These are phyloP conservation scores for Andricus grossulariae DNA, from an alignment of 1,140 invertebrate species.

Conservation along the genomic window DNA sequence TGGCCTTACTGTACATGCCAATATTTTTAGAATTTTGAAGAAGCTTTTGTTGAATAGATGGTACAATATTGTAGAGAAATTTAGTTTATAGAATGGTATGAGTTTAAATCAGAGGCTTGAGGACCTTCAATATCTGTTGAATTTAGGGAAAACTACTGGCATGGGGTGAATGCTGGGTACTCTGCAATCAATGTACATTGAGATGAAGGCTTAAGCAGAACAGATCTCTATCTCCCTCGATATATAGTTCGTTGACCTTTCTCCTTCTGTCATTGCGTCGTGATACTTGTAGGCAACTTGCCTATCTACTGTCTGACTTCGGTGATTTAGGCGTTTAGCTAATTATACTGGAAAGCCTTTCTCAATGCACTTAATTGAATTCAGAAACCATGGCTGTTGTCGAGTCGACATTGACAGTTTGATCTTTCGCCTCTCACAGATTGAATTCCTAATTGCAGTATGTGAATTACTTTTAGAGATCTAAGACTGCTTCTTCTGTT, in stretches of 20 bases:
- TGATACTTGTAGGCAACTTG: conserved; percentile 62
- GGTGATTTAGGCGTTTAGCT: conserved; percentile 68
- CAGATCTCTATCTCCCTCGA: conserved; percentile 42
- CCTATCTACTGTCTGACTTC: conserved; percentile 60
- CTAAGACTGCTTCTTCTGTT: no score
- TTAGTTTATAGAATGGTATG: neutral
- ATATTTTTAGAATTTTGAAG: no score
- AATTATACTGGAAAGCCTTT: conserved; percentile 66
- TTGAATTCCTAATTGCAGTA: no score
- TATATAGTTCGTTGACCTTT: conserved; percentile 33
- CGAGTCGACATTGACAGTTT: conserved; percentile 33
- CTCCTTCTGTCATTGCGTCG: conserved; percentile 49
- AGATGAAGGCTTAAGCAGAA: conserved; percentile 51
- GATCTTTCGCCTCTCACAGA: no score
- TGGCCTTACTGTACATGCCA: no score
- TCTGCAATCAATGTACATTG: conserved; percentile 68
- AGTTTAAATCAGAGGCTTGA: neutral
- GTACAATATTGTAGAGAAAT: neutral
- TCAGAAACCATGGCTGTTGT: neutral
- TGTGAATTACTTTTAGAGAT: no score
- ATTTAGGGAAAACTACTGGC: conserved; percentile 48
- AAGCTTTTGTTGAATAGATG: no score
- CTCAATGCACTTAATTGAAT: conserved; percentile 62
- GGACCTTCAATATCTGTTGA: conserved; percentile 27
- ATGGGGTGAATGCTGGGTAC: conserved; percentile 51